Evolutionary conservation across 2,888 invertebrate species (phyloP).

Genomic region (Timandra comae): DNA sequence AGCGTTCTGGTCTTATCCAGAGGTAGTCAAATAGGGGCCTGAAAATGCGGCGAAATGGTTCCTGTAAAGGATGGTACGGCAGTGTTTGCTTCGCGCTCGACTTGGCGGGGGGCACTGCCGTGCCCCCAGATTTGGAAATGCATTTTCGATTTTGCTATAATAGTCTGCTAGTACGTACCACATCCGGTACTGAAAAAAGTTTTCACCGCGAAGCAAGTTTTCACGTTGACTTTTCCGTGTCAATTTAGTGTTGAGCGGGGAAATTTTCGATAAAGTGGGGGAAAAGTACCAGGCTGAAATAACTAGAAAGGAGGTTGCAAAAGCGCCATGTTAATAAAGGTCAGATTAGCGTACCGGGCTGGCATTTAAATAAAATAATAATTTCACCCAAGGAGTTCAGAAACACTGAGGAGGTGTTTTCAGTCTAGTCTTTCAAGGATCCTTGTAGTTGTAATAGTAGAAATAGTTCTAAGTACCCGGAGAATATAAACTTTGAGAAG

Average conservation of each 20-base stretch:
- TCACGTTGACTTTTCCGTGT: too few species aligned
- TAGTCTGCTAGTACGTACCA: too few species aligned
- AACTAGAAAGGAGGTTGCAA: conserved; percentile 21
- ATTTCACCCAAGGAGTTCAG: conserved; percentile 45
- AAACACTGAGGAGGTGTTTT: conserved; percentile 22
- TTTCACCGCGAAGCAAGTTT: too few species aligned
- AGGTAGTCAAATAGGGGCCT: too few species aligned
- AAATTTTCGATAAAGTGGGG: conserved; percentile 63
- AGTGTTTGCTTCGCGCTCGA: too few species aligned
- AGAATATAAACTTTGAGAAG: conserved; percentile 15
- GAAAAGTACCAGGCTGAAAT: conserved; percentile 53
- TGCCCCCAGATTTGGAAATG: too few species aligned
- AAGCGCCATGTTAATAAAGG: conserved; percentile 10
- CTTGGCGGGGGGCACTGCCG: too few species aligned
- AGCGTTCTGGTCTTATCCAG: too few species aligned
- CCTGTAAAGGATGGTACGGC: too few species aligned
- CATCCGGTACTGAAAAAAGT: too few species aligned
- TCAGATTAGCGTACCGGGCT: conserved; percentile 7
- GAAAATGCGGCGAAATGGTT: too few species aligned
- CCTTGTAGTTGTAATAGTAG: conserved; percentile 50
- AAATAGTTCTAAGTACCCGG: conserved; percentile 23
- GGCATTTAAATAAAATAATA: conserved; percentile 59
- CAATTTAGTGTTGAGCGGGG: conserved; percentile 32
- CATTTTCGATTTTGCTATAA: too few species aligned
- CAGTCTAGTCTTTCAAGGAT: conserved; percentile 32